These are phyloP conservation scores for Amyelois transitella DNA, from an alignment of 1,140 invertebrate species.

Conservation along the genomic window DNA sequence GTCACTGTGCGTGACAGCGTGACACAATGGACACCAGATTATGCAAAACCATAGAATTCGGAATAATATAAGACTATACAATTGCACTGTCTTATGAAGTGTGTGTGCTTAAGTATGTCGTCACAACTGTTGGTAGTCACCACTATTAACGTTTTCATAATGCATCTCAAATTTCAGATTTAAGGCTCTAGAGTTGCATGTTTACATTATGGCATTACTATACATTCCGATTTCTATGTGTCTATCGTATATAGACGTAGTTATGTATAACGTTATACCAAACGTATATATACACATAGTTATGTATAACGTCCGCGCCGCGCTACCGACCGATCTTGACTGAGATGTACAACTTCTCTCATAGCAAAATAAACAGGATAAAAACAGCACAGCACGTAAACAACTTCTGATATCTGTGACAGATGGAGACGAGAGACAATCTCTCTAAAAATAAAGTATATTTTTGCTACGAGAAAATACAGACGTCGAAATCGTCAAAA, in stretches of 20 bases:
- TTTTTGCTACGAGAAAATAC: background rate
- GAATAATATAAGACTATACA: too few relatives aligned
- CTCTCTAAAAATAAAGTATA: background rate
- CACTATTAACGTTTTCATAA: too few relatives aligned
- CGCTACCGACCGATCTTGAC: constrained; percentile 46
- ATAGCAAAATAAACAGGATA: constrained; percentile 37
- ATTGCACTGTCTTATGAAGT: constrained; percentile 4
- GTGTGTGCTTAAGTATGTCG: too few relatives aligned
- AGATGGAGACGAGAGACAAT: background rate
- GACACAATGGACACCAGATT: constrained; percentile 5
- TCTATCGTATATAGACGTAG: too few relatives aligned
- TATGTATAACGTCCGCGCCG: constrained; percentile 39
- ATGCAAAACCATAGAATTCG: too few relatives aligned
- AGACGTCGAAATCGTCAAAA: background rate
- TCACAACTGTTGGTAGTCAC: too few relatives aligned
- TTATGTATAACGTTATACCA: too few relatives aligned
- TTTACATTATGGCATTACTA: too few relatives aligned
- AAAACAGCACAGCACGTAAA: constrained; percentile 39
- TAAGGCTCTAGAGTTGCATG: too few relatives aligned
- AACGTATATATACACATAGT: constrained; percentile 18
- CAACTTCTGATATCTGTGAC: constrained; percentile 12
- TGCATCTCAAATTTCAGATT: too few relatives aligned
- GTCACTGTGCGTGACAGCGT: constrained; percentile 9
- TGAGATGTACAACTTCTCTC: constrained; percentile 43
- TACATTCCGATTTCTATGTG: too few relatives aligned